Conservation (phyloP, 2,113 vertebrate genomes). For the Struthidea cinerea region DNA sequence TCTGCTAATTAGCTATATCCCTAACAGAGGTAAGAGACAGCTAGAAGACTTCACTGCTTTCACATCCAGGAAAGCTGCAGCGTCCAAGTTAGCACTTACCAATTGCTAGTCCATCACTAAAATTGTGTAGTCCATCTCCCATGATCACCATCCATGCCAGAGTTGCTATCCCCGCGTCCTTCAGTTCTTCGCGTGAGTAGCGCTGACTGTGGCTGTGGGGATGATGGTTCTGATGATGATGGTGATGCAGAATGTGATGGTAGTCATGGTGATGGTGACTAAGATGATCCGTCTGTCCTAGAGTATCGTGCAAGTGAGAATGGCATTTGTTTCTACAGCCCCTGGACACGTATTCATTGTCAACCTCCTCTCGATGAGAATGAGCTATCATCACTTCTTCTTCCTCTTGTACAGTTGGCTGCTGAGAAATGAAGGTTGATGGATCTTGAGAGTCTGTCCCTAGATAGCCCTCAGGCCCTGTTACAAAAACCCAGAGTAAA, state of each 20-base stretch:
- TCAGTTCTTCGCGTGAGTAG: conserved; percentile 89
- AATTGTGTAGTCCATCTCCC: conserved; percentile 97
- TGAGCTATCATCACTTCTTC: conserved; percentile 94
- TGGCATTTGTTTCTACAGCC: conserved; percentile 97
- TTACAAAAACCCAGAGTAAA: neutral
- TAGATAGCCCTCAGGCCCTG: conserved; percentile 73
- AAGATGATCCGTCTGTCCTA: conserved; percentile 87
- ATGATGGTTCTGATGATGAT: conserved; percentile 97
- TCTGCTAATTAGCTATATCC: neutral
- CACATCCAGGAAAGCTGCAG: neutral
- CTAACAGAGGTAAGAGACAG: neutral
- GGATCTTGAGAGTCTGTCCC: conserved; percentile 72
- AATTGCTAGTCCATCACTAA: conserved; percentile 93
- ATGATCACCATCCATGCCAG: conserved; percentile 99
- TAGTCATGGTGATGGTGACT: conserved; percentile 98
- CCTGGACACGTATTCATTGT: conserved; percentile 81
- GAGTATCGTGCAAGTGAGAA: conserved; percentile 94
- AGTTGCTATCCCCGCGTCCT: conserved; percentile 89
- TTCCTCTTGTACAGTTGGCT: conserved; percentile 80
- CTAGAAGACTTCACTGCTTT: neutral
- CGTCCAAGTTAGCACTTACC: conserved; percentile 61
- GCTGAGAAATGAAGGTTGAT: conserved; percentile 72
- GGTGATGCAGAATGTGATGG: conserved; percentile 97
- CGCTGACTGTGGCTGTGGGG: conserved; percentile 94
- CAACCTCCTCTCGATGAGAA: conserved; percentile 71